Evolutionary conservation across 2,888 invertebrate species (phyloP).

Genomic region (Didymodactylos carnosus): DNA sequence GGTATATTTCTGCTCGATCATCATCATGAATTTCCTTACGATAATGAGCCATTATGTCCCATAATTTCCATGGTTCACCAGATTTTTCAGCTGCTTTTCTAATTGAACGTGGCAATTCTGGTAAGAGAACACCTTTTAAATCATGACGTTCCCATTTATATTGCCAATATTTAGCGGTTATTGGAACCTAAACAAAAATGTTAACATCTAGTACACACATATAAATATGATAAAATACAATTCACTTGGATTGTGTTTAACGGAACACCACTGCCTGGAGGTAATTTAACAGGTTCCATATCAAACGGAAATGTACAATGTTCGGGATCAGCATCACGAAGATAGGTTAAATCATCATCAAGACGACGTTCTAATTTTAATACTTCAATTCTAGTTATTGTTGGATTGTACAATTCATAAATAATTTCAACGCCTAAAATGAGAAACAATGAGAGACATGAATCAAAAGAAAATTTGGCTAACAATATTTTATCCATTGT

Average conservation of each 20-base stretch:
- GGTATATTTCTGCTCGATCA: conserved; percentile 37
- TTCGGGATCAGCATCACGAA: conserved; percentile 65
- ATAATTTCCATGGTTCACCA: conserved; percentile 54
- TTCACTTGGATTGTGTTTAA: conserved; percentile 4
- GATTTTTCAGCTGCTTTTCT: neutral
- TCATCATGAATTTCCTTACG: conserved; percentile 64
- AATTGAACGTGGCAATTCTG: conserved; percentile 1
- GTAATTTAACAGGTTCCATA: conserved; percentile 54
- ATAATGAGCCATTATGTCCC: conserved; percentile 78
- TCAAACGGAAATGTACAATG: conserved; percentile 76
- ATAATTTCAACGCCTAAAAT: conserved; percentile 45
- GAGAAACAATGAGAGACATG: conserved; percentile 1
- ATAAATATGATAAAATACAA: no score
- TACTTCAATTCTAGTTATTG: conserved; percentile 68
- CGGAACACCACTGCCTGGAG: conserved; percentile 9
- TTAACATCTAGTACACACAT: neutral
- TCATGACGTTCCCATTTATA: conserved; percentile 11
- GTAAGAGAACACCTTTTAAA: conserved; percentile 9
- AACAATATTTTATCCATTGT: neutral
- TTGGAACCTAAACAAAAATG: neutral
- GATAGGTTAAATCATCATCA: conserved; percentile 66
- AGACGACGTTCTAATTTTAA: conserved; percentile 72
- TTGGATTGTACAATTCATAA: conserved; percentile 80
- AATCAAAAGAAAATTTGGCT: neutral
- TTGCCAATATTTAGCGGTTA: conserved; percentile 9